A percentile compares a stretch with the other conserved stretches of the same genome.
Evolutionary conservation across 2,888 invertebrate species (phyloP).

Genomic region (Epistrophe eligans): DNA sequence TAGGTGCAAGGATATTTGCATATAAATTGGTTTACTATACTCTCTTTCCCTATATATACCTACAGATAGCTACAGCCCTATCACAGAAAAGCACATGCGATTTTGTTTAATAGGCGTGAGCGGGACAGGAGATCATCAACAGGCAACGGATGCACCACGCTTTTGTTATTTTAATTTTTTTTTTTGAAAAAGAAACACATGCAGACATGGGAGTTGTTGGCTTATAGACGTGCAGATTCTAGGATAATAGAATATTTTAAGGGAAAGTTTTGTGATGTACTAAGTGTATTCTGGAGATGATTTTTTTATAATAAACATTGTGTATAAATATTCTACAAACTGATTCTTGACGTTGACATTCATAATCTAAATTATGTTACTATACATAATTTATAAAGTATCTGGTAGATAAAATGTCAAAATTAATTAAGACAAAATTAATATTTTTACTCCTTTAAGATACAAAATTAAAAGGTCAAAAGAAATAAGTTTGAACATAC

Average conservation of each 20-base stretch:
- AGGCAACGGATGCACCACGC: conserved; percentile 42
- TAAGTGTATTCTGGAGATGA: not conserved
- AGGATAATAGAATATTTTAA: conserved; percentile 22
- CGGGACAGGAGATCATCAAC: not conserved
- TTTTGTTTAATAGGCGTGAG: conserved; percentile 19
- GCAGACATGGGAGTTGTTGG: not conserved
- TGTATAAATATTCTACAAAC: not conserved
- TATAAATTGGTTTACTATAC: conserved; percentile 68
- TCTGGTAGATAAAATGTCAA: too few species aligned
- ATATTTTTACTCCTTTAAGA: too few species aligned
- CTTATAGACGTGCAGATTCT: not conserved
- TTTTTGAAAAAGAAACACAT: not conserved
- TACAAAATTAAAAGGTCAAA: too few species aligned
- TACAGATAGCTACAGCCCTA: not conserved
- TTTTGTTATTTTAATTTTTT: conserved; percentile 61
- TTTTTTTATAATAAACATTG: not conserved
- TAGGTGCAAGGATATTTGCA: conserved; percentile 67
- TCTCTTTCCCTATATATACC: not conserved
- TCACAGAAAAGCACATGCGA: conserved; percentile 63
- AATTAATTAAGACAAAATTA: too few species aligned
- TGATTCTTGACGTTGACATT: not conserved
- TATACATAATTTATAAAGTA: too few species aligned
- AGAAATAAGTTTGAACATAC: too few species aligned
- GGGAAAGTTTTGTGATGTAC: not conserved
- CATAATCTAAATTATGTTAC: too few species aligned